Evolutionary conservation across 2,113 vertebrate genomes (phyloP).

Genomic region (Plecotus auritus): DNA sequence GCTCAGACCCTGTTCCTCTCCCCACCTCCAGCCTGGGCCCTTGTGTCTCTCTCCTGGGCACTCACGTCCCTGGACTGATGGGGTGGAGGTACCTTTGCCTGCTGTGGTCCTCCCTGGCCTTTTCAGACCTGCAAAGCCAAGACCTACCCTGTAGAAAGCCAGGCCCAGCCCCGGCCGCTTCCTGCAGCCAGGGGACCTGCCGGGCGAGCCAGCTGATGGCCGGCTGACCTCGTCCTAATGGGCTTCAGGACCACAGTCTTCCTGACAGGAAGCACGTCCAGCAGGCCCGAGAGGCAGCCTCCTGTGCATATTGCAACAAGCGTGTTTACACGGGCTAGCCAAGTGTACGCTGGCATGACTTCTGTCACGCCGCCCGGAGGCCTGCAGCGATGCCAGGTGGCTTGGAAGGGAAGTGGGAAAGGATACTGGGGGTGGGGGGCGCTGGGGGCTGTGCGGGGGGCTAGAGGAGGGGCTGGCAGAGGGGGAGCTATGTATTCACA

Average conservation of each 20-base stretch:
- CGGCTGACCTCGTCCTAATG: neutral
- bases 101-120: neutral
- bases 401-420: neutral
- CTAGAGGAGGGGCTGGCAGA: neutral
- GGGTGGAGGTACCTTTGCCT: neutral
- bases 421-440: neutral
- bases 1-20: neutral
- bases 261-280: neutral
- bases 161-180: slow-evolving; percentile 36
- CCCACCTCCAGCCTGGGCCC: neutral
- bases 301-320: neutral
- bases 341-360: too few species aligned
- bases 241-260: neutral
- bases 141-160: slow-evolving; percentile 83
- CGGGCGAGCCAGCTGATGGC: neutral
- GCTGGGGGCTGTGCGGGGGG: neutral
- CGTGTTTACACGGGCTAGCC: neutral
- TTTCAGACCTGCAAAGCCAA: slow-evolving; percentile 82
- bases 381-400: neutral
- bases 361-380: neutral
- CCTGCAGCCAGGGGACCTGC: neutral
- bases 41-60: neutral
- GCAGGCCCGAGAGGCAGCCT: neutral
- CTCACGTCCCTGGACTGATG: fast-evolving
- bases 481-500: neutral